Base-by-base conservation (phyloP, 1,140 invertebrate species). In the Riptortus pedestris region DNA sequence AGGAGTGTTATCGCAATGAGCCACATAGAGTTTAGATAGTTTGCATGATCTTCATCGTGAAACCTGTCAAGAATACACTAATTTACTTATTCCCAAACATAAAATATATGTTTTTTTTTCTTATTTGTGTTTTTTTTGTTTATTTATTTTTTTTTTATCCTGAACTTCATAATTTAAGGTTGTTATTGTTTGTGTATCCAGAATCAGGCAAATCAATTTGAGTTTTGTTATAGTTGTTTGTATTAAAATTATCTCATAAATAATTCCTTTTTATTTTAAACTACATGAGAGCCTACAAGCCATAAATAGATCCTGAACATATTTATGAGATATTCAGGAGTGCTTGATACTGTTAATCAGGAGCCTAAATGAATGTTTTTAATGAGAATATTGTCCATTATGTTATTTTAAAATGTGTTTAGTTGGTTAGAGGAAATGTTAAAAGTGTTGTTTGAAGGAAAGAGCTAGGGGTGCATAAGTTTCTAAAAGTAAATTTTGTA, bases 1-100 rank as follows among this genome's bases (percentile, higher is more conserved):
- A 86, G 82, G 79, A 92, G 91, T 67, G 90, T 92, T 75, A 90
- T 91, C 73, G 88, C 87, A 70, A 90, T 91, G 80, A 93, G 82
- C 90, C 90, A 93, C 87, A 93, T 90, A 72, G 90, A 88, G 80
- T 92, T 92, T 75, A 92, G 82, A 75, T 91, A 85, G 82, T 92
- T 93, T 70, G 85, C 87, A 79, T 92, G 90, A 75, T 88, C 86
- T 76, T 86, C 84, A 77, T 90, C 87, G 77, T 90, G 87, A 79
- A 87, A 85, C 80, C 88, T 90, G 80, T 47, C 51, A 64, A 65
- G 38, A 63, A 67, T 29, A 67, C 24, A 55, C 24, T 55, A 24
- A 14, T 55, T 22, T 55, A 55, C 12, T 20, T 45, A 4, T 18
- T 55, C 51, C 51, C 51, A 55, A 24, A 26, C 16, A n/a, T n/a